Base-by-base conservation (phyloP, 2,888 invertebrate genomes). In the Tenthredo notha region DNA sequence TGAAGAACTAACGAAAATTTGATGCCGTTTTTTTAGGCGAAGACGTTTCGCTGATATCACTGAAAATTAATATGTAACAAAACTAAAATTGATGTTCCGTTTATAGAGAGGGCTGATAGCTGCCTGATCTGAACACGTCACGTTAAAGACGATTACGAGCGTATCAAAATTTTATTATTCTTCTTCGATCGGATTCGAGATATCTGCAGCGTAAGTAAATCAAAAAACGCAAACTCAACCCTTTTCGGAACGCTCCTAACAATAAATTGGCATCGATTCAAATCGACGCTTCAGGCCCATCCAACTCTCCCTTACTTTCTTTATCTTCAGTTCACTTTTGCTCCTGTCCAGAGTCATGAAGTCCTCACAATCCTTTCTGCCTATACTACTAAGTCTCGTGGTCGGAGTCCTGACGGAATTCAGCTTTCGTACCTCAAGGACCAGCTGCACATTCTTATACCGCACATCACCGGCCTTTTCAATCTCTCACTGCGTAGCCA, bases 241-340 rank as follows among this genome's bases (percentile, higher is more conserved):
- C 83, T 65, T 80, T 83, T 47, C 67, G 21, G 37, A 58, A 25
- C 47, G 25, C 37, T 67, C 47, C 67, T 65, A 61, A 65, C 47
- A 67, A 83, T 67, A 65, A 83, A 83, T 83, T 65, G 83, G 83
- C 83, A 43, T 83, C 70, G 83, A 83, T 83, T 83, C 83, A 70
- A 83, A 67, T 83, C 83, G 70, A 67, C 83, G 83, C 80, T 80
- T 61, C 58, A 80, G 80, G 61, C 12, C n/a, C 61, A 12, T 47
- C 18, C 47, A 10, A 21, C 2, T 18, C 37, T 54, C 10, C 25
- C 61, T 61, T 7, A 7, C 40, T 40, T 40, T 54, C 18, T 77
- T 10, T 33, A 1, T n/a, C n/a, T n/a, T n/a, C n/a, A n/a, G n/a
- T n/a, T n/a, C n/a, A n/a, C n/a, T n/a, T n/a, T n/a, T n/a, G n/a